phyloP scores from a whole-genome alignment of 2,888 invertebrate genomes.

The Synergus laeviventris region DNA sequence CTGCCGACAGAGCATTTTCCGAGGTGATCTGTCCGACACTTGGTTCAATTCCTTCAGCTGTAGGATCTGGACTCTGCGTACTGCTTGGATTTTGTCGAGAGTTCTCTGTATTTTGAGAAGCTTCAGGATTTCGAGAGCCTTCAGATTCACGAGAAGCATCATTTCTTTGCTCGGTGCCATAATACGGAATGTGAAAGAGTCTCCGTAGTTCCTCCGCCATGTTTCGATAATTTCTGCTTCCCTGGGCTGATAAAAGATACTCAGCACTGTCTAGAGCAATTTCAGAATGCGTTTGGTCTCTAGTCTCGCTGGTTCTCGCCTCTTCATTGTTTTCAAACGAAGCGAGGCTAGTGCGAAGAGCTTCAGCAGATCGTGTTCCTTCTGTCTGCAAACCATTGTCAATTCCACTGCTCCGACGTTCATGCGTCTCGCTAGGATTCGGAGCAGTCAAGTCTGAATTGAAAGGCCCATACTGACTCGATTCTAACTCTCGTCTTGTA shows the following conservation, averaged over 20 bases:
- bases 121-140: slow-evolving; percentile 57
- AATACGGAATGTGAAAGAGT: slow-evolving; percentile 40
- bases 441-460: slow-evolving; percentile 47
- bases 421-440: slow-evolving; percentile 40
- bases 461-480: slow-evolving; percentile 64
- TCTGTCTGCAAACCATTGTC: slow-evolving; percentile 52
- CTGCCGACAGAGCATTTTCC: slow-evolving; percentile 49
- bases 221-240: slow-evolving; percentile 45
- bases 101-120: neutral
- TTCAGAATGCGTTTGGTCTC: slow-evolving; percentile 12
- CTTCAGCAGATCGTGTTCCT: slow-evolving; percentile 16
- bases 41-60: neutral
- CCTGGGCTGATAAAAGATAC: slow-evolving; percentile 46
- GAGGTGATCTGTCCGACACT: slow-evolving; percentile 27
- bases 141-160: slow-evolving; percentile 41
- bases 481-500: slow-evolving; percentile 68
- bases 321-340: slow-evolving; percentile 27
- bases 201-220: slow-evolving; percentile 51
- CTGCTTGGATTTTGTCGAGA: slow-evolving; percentile 21
- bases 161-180: slow-evolving; percentile 30
- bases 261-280: slow-evolving; percentile 10
- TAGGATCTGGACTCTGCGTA: neutral
- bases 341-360: slow-evolving; percentile 14
- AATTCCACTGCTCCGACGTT: slow-evolving; percentile 41
- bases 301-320: slow-evolving; percentile 15